These are phyloP conservation scores for Probosciger aterrimus DNA, from an alignment of 2,113 vertebrate species.

Conservation along the genomic window DNA sequence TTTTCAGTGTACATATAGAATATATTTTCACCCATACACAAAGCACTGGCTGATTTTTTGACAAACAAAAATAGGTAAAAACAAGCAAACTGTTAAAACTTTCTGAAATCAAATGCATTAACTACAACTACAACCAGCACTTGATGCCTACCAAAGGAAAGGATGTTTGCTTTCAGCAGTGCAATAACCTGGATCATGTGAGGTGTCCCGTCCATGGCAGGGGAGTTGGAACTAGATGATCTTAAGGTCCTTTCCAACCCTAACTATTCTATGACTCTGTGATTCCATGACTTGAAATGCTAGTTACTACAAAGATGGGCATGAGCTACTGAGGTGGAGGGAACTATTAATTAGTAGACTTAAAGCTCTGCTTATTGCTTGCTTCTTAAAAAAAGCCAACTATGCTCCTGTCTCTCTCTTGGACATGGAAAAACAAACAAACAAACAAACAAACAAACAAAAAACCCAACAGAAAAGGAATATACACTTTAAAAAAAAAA, in stretches of 20 bases:
- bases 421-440: not conserved
- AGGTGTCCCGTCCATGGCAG: too few relatives aligned
- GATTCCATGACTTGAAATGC: not conserved
- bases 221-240: too few relatives aligned
- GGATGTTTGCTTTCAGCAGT: not conserved
- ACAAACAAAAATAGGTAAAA: not conserved
- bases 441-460: not conserved
- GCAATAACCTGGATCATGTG: not conserved
- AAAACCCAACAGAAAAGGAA: not conserved
- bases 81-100: not conserved
- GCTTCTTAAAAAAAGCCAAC: not conserved
- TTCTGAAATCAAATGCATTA: not conserved
- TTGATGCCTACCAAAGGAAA: not conserved
- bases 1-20: not conserved
- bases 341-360: not conserved
- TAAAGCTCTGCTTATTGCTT: not conserved
- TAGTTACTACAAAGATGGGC: not conserved
- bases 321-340: not conserved
- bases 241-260: too few relatives aligned
- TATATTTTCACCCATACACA: not conserved
- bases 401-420: not conserved
- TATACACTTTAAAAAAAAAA: not conserved
- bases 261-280: too few relatives aligned
- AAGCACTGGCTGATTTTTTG: not conserved
- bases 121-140: not conserved